Evolutionary conservation across 2,113 vertebrate genomes (phyloP).

Genomic region (Hemibagrus wyckioides): DNA sequence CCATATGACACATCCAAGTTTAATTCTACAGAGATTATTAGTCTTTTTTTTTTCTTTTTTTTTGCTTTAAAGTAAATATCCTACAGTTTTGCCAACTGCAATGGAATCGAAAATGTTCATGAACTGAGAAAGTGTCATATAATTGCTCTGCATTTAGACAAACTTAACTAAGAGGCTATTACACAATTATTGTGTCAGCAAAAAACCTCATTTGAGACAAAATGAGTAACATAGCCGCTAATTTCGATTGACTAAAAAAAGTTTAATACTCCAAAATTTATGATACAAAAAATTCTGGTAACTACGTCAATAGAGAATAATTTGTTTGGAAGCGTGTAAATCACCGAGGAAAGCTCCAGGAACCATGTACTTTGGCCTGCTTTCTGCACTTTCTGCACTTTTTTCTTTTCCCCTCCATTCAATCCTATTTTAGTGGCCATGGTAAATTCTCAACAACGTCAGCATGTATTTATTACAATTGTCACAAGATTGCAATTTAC

Average conservation of each 20-base stretch:
- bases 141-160: not conserved
- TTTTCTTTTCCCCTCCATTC: not conserved
- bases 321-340: not conserved
- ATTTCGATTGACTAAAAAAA: not conserved
- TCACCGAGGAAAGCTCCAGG: not conserved
- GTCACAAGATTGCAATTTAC: constrained; percentile 16
- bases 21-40: not conserved
- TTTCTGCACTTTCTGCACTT: not conserved
- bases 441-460: constrained; percentile 5
- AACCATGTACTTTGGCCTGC: not conserved
- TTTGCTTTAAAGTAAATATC: not conserved
- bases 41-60: too few relatives aligned
- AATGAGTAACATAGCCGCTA: not conserved
- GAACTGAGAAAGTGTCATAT: not conserved
- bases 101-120: not conserved
- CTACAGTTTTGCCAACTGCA: too few relatives aligned
- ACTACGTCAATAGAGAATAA: not conserved
- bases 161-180: not conserved
- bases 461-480: not conserved
- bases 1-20: not conserved
- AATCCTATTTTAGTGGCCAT: not conserved
- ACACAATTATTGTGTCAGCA: not conserved
- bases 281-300: not conserved
- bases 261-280: not conserved
- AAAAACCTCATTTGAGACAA: not conserved